Evolutionary conservation across 2,113 vertebrate species (phyloP).

Genomic region (Piaya cayana): DNA sequence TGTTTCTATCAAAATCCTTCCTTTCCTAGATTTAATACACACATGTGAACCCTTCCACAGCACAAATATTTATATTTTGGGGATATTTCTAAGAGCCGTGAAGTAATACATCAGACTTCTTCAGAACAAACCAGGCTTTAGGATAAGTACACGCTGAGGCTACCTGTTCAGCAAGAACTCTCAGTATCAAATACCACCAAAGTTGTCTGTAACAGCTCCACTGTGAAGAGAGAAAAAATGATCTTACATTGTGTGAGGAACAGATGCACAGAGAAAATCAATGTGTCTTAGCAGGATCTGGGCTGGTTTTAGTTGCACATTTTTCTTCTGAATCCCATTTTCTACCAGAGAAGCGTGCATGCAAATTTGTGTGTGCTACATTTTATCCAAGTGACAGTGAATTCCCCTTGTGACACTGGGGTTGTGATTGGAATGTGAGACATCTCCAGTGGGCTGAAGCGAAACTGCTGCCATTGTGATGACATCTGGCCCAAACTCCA

Average conservation of each 20-base stretch:
- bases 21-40: not conserved
- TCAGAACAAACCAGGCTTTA: not conserved
- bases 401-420: not conserved
- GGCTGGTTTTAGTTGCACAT: not conserved
- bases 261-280: not conserved
- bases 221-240: not conserved
- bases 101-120: not conserved
- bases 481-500: not conserved
- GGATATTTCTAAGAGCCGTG: not conserved
- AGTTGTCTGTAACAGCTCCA: not conserved
- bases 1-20: too few species aligned
- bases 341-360: rapidly evolving
- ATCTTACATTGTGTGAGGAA: not conserved
- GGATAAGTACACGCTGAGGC: not conserved
- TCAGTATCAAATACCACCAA: not conserved
- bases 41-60: not conserved
- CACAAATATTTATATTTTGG: not conserved
- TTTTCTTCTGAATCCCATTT: not conserved
- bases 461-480: not conserved
- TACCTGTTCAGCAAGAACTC: not conserved
- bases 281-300: not conserved
- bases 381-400: not conserved
- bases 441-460: rapidly evolving
- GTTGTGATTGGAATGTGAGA: not conserved
- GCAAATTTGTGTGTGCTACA: rapidly evolving